Percentiles rank a stretch among this genome's conserved stretches.
phyloP scores from a whole-genome alignment of 2,113 vertebrate genomes.

The Poeciliopsis prolifica region DNA sequence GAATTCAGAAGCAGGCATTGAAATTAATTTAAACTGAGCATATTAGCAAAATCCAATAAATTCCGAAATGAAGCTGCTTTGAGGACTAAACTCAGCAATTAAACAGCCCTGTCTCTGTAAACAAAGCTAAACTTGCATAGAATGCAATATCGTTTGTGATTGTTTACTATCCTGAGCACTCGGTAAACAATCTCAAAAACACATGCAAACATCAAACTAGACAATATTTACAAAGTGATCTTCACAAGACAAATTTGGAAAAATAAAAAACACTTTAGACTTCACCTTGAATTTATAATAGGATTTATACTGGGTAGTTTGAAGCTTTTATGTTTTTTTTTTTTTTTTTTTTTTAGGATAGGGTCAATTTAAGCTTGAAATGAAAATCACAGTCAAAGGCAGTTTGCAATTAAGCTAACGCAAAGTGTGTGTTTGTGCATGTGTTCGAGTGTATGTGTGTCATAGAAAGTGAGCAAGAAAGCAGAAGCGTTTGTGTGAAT shows the following conservation, averaged over 20 bases:
- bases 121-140: conserved; percentile 68
- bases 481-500: conserved; percentile 11
- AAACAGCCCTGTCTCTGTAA: conserved; percentile 61
- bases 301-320: conserved; percentile 32
- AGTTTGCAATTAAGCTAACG: conserved; percentile 51
- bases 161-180: conserved; percentile 72
- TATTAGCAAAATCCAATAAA: conserved; percentile 43
- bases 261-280: conserved; percentile 27
- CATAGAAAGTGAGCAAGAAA: neutral
- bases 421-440: conserved; percentile 20
- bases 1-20: conserved; percentile 12
- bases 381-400: conserved; percentile 64
- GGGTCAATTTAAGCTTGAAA: conserved; percentile 52
- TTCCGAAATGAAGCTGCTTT: conserved; percentile 39
- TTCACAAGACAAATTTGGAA: conserved; percentile 55
- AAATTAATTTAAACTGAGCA: conserved; percentile 28
- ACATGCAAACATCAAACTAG: conserved; percentile 74
- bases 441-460: conserved; percentile 2
- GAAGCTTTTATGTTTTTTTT: conserved; percentile 26
- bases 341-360: conserved; percentile 37
- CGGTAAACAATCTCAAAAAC: conserved; percentile 74
- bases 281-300: conserved; percentile 32
- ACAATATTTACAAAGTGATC: conserved; percentile 65
- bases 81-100: conserved; percentile 64
- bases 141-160: conserved; percentile 67